Evolutionary conservation across 2,113 vertebrate species (phyloP), one percentile per base, ranked within the genome.

Genomic region (Theristicus caerulescens): DNA sequence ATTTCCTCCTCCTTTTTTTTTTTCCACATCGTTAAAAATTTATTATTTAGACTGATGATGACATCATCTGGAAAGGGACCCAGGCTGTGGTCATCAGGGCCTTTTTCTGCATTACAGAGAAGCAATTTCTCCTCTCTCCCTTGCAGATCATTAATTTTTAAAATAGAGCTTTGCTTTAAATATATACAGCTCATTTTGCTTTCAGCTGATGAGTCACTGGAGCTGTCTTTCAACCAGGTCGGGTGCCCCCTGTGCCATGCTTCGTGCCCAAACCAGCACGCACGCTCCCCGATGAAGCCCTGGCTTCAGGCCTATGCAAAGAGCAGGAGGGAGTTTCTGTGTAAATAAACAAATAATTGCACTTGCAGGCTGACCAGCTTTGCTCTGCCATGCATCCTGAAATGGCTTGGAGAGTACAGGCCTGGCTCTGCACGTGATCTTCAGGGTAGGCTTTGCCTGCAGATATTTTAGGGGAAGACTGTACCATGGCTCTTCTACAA

Each of bases 71-170:
- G 98, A 97, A 96, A 97, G 93, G 90, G 86, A 97, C 97, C 96
- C 96, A 97, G 76, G 72, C 92, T 97, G 97, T 97, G 97, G 97
- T 97, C 97, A 96, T 96, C 88, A 87, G 97, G 97, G 97, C 94
- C 95, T 94, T 97, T 98, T 98, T 97, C 97, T 70, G 73, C 97
- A 97, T 97, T 97, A 96, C 97, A 98, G 97, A 95, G 82, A 96
- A 93, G 92, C 94, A 82, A 96, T 96, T 93, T 98, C 95, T 97
- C 82, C 79, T 97, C 95, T 98, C 96, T 98, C 97, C 67, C 86
- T 96, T 97, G 97, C 97, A 98, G 88, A 92, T 97, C 97, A 98
- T 98, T 98, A 98, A 98, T 98, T 98, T 98, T 98, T 98, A 89
- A 98, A 97, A 94, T 95, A 90, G 98, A 95, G 91, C 80, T 80